A percentile compares a stretch with the other conserved stretches of the same genome.
Evolutionary conservation across 2,113 vertebrate species (phyloP).

Genomic region (Axis porcinus): DNA sequence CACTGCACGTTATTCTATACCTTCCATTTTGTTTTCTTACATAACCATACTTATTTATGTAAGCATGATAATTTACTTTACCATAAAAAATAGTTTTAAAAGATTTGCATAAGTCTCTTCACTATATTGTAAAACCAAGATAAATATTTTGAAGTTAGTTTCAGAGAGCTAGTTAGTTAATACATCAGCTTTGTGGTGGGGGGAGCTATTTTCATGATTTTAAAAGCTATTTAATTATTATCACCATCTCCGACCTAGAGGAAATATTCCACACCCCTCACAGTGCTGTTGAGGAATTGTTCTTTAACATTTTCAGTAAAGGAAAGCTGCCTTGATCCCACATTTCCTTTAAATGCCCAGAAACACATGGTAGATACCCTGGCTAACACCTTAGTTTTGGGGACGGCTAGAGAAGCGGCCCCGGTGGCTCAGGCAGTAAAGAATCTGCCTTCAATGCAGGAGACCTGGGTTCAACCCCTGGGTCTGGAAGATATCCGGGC

Average conservation of each 20-base stretch:
- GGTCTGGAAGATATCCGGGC: background rate
- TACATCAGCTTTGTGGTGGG: background rate
- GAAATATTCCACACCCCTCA: background rate
- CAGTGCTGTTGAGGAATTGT: background rate
- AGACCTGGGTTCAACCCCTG: background rate
- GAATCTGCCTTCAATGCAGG: background rate
- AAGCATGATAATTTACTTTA: background rate
- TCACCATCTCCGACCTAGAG: background rate
- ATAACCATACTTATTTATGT: background rate
- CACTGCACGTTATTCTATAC: background rate
- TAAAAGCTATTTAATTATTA: background rate
- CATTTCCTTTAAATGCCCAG: background rate
- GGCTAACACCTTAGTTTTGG: background rate
- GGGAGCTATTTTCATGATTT: background rate
- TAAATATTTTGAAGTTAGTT: conserved; percentile 18
- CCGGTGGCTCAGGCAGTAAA: background rate
- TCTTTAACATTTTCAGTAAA: background rate
- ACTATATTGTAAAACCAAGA: background rate
- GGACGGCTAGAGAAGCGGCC: background rate
- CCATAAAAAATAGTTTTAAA: background rate
- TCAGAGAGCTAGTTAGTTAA: background rate
- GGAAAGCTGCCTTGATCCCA: background rate
- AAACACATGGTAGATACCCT: background rate
- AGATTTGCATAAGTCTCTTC: background rate
- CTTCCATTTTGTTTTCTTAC: background rate